phyloP scores from a whole-genome alignment of 1,140 invertebrate species.

The Chelonus insularis region DNA sequence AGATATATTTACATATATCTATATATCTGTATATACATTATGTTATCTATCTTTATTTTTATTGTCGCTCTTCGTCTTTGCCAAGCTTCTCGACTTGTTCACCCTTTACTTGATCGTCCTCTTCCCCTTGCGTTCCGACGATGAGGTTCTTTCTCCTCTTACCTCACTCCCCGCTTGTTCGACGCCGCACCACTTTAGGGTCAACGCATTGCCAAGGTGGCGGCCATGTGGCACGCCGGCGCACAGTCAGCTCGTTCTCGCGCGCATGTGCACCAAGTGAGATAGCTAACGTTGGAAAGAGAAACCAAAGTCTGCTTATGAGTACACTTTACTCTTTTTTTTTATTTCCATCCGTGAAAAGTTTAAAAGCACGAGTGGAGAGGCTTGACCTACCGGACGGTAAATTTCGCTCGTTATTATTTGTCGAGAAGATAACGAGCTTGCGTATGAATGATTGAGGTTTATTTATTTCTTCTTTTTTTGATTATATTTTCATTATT shows the following conservation, averaged over 20 bases:
- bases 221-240: constrained; percentile 52
- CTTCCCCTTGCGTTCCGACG: constrained; percentile 13
- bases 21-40: neutral
- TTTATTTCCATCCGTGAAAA: constrained; percentile 2
- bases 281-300: neutral
- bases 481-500: too few relatives aligned
- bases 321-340: neutral
- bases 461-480: too few relatives aligned
- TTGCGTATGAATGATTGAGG: too few relatives aligned
- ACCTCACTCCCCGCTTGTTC: constrained; percentile 1
- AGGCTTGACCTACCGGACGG: constrained; percentile 22
- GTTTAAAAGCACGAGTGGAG: neutral
- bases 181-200: constrained; percentile 50
- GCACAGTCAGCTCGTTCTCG: constrained; percentile 30
- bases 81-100: constrained; percentile 24
- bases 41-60: neutral
- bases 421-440: neutral
- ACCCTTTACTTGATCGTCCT: neutral
- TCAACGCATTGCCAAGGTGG: constrained; percentile 57
- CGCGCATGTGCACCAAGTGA: constrained; percentile 29
- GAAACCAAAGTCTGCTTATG: neutral
- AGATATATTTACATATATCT: neutral
- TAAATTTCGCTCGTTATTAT: constrained; percentile 21
- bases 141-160: neutral
- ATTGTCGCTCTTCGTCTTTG: neutral